Evolutionary conservation across 1,140 invertebrate species (phyloP).

Genomic region (Neomicropteryx cornuta): DNA sequence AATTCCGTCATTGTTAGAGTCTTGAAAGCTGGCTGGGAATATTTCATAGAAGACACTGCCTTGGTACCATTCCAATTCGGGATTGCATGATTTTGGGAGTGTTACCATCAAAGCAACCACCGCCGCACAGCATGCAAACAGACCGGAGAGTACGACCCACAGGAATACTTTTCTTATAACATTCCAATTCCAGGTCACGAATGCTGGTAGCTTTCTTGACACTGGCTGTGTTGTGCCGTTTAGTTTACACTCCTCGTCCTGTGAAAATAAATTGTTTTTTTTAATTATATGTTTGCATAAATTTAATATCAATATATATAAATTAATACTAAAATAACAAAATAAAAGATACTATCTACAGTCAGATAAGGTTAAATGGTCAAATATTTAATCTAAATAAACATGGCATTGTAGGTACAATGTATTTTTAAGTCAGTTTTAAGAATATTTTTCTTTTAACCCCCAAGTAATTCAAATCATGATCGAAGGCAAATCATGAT

Average conservation of each 20-base stretch:
- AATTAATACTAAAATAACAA: no score
- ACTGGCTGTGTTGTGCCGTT: conserved; percentile 27
- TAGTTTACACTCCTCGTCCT: conserved; percentile 32
- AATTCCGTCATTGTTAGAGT: conserved; percentile 61
- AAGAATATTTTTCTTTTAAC: no score
- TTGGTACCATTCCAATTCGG: conserved; percentile 64
- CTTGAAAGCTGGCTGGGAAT: conserved; percentile 70
- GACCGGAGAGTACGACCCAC: conserved; percentile 54
- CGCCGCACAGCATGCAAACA: conserved; percentile 55
- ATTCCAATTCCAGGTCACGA: conserved; percentile 73
- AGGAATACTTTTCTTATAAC: conserved; percentile 60
- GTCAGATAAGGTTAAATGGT: no score
- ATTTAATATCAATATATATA: not conserved
- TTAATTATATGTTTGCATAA: conserved; percentile 3
- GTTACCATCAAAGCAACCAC: conserved; percentile 57
- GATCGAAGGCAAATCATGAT: no score
- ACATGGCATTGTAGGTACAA: no score
- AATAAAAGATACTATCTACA: no score
- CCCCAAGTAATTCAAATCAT: no score
- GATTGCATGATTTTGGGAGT: conserved; percentile 60
- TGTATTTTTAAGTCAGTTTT: no score
- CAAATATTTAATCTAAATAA: no score
- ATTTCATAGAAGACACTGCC: conserved; percentile 73
- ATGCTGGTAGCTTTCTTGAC: conserved; percentile 38
- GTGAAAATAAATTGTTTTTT: conserved; percentile 14